Conservation (phyloP, 2,113 vertebrate genomes). For the Actenoides hombroni region DNA sequence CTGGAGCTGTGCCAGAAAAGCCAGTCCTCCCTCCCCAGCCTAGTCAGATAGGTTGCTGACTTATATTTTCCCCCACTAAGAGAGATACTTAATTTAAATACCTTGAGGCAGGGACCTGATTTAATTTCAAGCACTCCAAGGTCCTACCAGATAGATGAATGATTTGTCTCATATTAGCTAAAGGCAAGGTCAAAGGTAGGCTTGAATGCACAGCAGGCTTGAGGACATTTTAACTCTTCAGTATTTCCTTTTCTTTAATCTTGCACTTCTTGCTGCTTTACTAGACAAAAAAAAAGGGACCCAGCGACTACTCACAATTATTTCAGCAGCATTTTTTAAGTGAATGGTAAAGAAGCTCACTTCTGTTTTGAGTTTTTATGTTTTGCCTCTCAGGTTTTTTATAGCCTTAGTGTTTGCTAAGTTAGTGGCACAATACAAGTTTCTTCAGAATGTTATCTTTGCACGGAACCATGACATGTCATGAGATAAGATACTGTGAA, state of each 20-base stretch:
- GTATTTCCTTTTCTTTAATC: not conserved
- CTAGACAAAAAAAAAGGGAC: not conserved
- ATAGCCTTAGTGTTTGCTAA: not conserved
- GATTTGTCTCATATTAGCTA: not conserved
- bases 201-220: not conserved
- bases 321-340: not conserved
- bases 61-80: not conserved
- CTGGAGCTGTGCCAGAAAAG: not conserved
- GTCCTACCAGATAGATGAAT: not conserved
- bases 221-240: not conserved
- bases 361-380: not conserved
- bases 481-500: not conserved
- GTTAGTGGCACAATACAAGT: not conserved
- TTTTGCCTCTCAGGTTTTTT: not conserved
- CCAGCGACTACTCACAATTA: not conserved
- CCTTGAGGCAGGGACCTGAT: not conserved
- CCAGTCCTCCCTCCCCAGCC: not conserved
- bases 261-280: not conserved
- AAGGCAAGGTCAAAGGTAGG: not conserved
- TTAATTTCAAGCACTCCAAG: not conserved
- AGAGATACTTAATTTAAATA: not conserved
- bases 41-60: fast-evolving
- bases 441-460: not conserved
- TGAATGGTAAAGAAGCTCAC: not conserved
- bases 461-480: not conserved